A percentile compares a stretch with the other conserved stretches of the same genome.
phyloP scores from a whole-genome alignment of 2,113 vertebrate species.

The Cavia porcellus region DNA sequence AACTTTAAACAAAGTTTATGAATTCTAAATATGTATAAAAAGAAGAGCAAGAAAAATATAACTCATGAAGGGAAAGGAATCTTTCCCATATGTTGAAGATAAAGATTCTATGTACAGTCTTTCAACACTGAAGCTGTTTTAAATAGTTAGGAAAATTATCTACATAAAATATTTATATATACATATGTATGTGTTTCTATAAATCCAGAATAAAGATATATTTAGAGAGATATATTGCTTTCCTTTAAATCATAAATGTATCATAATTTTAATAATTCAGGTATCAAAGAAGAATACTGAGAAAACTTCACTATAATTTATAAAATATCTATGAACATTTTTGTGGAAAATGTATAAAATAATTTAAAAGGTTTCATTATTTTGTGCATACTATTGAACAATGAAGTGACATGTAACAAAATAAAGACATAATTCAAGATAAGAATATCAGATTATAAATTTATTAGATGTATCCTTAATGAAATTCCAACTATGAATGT shows the following conservation, averaged over 20 bases:
- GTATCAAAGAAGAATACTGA: neutral
- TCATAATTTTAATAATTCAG: neutral
- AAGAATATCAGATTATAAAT: neutral
- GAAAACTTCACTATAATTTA: neutral
- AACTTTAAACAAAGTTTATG: neutral
- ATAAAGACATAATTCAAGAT: neutral
- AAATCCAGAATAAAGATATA: neutral
- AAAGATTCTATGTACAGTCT: neutral
- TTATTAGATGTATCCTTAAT: neutral
- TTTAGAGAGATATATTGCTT: neutral
- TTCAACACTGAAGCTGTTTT: neutral
- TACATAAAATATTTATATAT: neutral
- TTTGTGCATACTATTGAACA: neutral
- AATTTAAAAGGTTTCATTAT: neutral
- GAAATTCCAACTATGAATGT: neutral
- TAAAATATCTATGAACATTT: neutral
- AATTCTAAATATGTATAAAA: conserved; percentile 38
- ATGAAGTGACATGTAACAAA: neutral
- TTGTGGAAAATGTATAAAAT: neutral
- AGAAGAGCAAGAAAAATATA: neutral
- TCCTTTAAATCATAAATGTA: neutral
- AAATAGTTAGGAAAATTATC: neutral
- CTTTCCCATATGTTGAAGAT: neutral
- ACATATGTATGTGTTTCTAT: too few relatives aligned
- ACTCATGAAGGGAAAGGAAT: neutral